phyloP scores from a whole-genome alignment of 2,797 vertebrate genomes.

The Pseudocheirus occidentalis region DNA sequence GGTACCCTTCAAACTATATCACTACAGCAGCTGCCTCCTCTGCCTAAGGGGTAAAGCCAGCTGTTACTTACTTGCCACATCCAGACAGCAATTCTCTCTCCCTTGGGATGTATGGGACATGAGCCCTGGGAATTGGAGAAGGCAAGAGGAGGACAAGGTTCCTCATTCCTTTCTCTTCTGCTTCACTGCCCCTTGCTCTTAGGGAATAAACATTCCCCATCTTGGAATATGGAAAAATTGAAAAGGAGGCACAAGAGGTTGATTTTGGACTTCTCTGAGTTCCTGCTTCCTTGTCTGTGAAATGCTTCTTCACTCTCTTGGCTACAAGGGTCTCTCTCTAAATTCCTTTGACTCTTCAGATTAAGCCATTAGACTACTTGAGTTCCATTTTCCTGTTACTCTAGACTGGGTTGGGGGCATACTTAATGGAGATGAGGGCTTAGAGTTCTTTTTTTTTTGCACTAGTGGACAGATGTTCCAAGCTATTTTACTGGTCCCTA shows the following conservation, averaged over 20 bases:
- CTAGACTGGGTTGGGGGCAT: neutral
- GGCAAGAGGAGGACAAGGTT: neutral
- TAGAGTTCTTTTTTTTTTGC: neutral
- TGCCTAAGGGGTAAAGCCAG: neutral
- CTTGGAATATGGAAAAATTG: neutral
- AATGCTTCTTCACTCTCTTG: neutral
- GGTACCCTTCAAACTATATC: neutral
- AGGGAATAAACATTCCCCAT: neutral
- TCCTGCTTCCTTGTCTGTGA: neutral
- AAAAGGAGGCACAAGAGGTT: neutral
- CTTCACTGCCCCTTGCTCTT: neutral
- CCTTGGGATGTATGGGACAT: neutral
- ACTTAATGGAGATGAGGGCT: neutral
- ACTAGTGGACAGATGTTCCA: constrained; percentile 29
- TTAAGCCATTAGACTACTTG: neutral
- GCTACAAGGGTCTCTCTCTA: neutral
- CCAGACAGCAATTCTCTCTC: neutral
- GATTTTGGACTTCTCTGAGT: neutral
- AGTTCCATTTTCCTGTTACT: neutral
- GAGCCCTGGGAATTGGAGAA: neutral
- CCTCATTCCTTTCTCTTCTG: neutral
- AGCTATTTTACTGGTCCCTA: constrained; percentile 25
- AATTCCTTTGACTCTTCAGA: neutral
- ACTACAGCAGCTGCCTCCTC: neutral
- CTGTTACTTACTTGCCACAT: neutral